phyloP scores from a whole-genome alignment of 2,113 vertebrate genomes.

The Oostethus manadensis region DNA sequence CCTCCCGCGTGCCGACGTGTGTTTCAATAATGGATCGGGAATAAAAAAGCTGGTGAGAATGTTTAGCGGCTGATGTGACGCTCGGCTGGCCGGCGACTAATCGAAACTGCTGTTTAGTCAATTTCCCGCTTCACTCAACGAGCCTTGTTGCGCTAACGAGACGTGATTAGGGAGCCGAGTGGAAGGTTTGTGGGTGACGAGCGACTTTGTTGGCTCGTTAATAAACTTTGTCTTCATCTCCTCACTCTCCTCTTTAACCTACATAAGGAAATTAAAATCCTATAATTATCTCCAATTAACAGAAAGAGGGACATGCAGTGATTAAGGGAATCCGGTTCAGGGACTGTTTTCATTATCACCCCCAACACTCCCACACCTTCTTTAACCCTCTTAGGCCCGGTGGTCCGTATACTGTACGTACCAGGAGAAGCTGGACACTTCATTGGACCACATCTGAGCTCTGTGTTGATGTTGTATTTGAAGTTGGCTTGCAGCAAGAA shows the following conservation, averaged over 20 bases:
- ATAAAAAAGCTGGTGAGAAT: not conserved
- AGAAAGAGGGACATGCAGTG: constrained; percentile 74
- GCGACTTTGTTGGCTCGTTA: not conserved
- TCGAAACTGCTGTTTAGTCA: not conserved
- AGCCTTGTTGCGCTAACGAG: constrained; percentile 1
- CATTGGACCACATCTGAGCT: too few relatives aligned
- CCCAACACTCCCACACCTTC: constrained; percentile 15
- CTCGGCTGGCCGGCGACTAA: not conserved
- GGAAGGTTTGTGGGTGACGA: not conserved
- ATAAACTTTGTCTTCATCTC: constrained; percentile 60
- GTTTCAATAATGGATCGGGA: too few relatives aligned
- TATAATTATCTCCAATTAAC: constrained; percentile 83
- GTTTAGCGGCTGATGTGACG: not conserved
- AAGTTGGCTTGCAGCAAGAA: too few relatives aligned
- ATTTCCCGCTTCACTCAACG: not conserved
- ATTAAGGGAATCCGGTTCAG: constrained; percentile 76
- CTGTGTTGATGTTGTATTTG: too few relatives aligned
- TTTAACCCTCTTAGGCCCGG: too few relatives aligned
- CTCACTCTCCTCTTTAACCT: constrained; percentile 75
- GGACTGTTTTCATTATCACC: constrained; percentile 69
- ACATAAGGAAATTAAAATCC: constrained; percentile 80
- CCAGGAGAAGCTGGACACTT: too few relatives aligned
- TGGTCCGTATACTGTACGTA: too few relatives aligned
- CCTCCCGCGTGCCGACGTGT: too few relatives aligned
- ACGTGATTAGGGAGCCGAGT: constrained; percentile 2